Evolutionary conservation across 2,113 vertebrate genomes (phyloP), one percentile per base, ranked within the genome.

Genomic region (Pelvicachromis taeniatus): DNA sequence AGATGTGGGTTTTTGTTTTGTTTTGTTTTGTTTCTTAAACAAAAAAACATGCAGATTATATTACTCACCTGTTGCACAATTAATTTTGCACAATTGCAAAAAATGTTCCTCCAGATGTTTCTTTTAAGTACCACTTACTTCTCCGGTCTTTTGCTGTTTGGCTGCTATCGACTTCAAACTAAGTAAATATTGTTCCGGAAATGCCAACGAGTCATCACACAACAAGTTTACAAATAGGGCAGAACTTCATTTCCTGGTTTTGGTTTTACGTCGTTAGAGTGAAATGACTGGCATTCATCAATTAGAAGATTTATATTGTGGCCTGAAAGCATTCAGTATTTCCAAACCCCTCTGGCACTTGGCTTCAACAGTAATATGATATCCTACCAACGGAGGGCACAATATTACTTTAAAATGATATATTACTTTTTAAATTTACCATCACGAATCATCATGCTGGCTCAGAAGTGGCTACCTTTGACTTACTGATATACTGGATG

Each of bases 371-470:
- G 9, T 26, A 12, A 80, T 75, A 65, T 59, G 7, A 80, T 65
- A 54, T 48, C 0, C 1, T 77, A 48, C 4, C 75, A 58, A 52
- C 11, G 16, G 38, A 45, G 35, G 48, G 7, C 4, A 14, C n/a
- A n/a, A 23, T 53, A 13, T 4, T 53, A 58, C 33, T 59, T 79
- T 21, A 78, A 79, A 55, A 80, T 77, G 33, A 85, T 56, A n/a
- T 29, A 80, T 78, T 82, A 26, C 23, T 59, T 58, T n/a, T 81
- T 70, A 61, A 45, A 53, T 13, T 29, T 29, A 48, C 45, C 68
- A 53, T 77, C 12, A 19, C 40, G 54, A 61, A 21, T 38, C 35
- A 13, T n/a, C 23, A 80, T 48, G 13, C 12, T 61, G 29, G 9
- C 8, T 79, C 29, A 83, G 61, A 79, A 70, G 17, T 19, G 2